These are phyloP conservation scores for Elachura formosa DNA, from an alignment of 2,113 vertebrate species.

Conservation along the genomic window DNA sequence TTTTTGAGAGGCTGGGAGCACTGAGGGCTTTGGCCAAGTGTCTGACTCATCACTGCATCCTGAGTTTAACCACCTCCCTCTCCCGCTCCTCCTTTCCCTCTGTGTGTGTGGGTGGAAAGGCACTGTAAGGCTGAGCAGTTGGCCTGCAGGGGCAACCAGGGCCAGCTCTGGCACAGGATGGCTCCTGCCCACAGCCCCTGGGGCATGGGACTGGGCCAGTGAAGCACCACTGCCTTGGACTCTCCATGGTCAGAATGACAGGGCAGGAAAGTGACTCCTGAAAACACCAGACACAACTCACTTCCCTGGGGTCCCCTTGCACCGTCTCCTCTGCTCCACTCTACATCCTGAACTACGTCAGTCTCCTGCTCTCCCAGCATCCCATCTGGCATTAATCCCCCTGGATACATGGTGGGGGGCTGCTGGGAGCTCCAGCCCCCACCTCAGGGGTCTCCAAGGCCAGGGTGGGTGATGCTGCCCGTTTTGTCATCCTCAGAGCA, in stretches of 20 bases:
- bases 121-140: background rate
- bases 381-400: background rate
- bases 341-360: rapidly evolving
- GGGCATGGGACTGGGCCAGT: background rate
- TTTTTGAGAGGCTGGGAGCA: background rate
- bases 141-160: rapidly evolving
- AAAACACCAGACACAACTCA: background rate
- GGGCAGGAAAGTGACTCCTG: background rate
- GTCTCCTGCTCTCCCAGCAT: background rate
- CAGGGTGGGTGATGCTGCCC: rapidly evolving
- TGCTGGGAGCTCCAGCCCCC: background rate
- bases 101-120: background rate
- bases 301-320: background rate
- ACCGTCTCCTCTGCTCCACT: background rate
- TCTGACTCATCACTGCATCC: background rate
- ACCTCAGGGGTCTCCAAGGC: background rate
- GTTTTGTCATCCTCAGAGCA: background rate
- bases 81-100: background rate
- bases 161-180: background rate
- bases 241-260: rapidly evolving
- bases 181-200: rapidly evolving
- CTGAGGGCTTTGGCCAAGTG: background rate
- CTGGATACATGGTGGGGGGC: rapidly evolving
- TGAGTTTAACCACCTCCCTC: background rate
- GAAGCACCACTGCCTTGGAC: background rate